Evolutionary conservation across 2,113 vertebrate species (phyloP), one percentile per base, ranked within the genome.

Genomic region (Macquaria australasica): DNA sequence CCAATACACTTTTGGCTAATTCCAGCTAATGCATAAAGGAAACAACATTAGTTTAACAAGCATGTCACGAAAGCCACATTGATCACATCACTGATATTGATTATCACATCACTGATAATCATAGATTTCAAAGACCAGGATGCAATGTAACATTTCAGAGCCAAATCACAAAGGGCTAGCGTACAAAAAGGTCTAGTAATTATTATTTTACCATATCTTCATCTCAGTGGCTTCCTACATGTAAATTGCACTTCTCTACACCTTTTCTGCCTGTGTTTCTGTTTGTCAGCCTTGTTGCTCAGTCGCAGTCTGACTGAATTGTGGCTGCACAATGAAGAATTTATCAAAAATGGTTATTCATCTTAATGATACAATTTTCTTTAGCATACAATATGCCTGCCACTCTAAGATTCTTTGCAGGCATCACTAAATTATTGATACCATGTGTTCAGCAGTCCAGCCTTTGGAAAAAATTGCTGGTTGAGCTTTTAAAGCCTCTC

Each of bases 71-170:
- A 73, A 58, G 9, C 11, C 37, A 73, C 18, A 39, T 50, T 59
- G n/a, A n/a, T n/a, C n/a, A n/a, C n/a, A n/a, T n/a, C n/a, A n/a
- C n/a, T n/a, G n/a, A n/a, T n/a, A n/a, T n/a, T n/a, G n/a, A n/a
- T n/a, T n/a, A n/a, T n/a, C n/a, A n/a, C n/a, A n/a, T 79, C 43
- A 59, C 6, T 76, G 53, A 39, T 67, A 21, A 55, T 84, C 77
- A 59, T 3, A 63, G 25, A 77, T 66, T 45, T 56, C 8, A 64
- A 50, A 56, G n/a, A 63, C n/a, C 20, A 53, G 21, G 7, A 62
- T 31, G 37, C 11, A 73, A 60, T 51, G 18, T 51, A 45, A 53
- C 6, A 21, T 74, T 56, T 73, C 8, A 62, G 10, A 48, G 7
- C 20, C 23, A 56, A 58, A 60, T 68, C 55, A 72, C 23, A 58